Evolutionary conservation across 2,888 invertebrate species (phyloP), one percentile per base, ranked within the genome.

Genomic region (Sesia apiformis): DNA sequence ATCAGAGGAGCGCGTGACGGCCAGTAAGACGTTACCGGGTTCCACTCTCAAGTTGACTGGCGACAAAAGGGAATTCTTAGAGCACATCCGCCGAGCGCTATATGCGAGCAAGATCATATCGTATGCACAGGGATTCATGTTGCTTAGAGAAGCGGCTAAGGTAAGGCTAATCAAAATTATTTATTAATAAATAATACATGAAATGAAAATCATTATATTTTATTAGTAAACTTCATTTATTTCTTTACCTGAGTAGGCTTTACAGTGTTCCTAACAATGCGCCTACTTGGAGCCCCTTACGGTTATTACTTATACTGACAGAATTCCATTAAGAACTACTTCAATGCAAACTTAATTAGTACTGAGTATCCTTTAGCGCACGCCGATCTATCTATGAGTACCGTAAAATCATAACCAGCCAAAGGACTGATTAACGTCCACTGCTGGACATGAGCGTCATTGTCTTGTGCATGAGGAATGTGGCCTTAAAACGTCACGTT

Each of bases 91-190:
- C 65, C 90, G 97, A 90, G 99, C 99, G 0, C 89, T 99, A 8
- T 99, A 98, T 76, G 98, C 98, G 4, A 97, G 98, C 57, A 99
- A 99, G 88, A 97, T 99, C 59, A 97, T 99, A 54, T 99, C 98
- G 0, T 99, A 99, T 74, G 98, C 99, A 0, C 99, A 99, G 91
- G 99, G 97, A 3, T 97, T 97, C 74, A 98, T 98, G 98, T 87
- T 98, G 63, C 90, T 98, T 72, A 91, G 97, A 51, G 97, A 98
- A 81, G 98, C 98, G 7, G 98, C 98, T 7, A 93, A 94, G 76
- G 93, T 96, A 64, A 42, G 42, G 42, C 5, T 2, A 42, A 6
- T 50, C 38, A 6, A 6, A 49, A 50, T 46, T 46, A n/a, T 4
- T 3, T 49, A 38, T 49, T 8, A 5, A n/a, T 49, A 49, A 49